Evolutionary conservation across 2,797 vertebrate species (phyloP).

Genomic region (Gymnoscopelus braueri): DNA sequence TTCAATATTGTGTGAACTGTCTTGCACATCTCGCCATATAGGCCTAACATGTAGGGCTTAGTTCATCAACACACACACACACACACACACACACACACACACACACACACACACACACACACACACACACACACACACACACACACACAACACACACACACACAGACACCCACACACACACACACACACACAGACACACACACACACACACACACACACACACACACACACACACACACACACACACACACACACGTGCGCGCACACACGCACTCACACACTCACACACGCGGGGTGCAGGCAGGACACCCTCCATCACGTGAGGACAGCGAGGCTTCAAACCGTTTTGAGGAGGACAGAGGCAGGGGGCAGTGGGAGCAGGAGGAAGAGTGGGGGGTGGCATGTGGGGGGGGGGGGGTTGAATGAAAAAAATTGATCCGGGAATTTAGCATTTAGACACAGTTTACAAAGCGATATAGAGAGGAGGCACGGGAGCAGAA

Average conservation of each 20-base stretch:
- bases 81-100: constrained; percentile 15
- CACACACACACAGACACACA: constrained; percentile 13
- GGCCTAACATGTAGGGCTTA: neutral
- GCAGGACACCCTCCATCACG: constrained; percentile 62
- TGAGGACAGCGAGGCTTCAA: constrained; percentile 73
- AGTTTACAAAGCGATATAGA: constrained; percentile 83
- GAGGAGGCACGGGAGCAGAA: constrained; percentile 64
- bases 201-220: constrained; percentile 21
- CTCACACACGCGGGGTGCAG: constrained; percentile 5
- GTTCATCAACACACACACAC: constrained; percentile 10
- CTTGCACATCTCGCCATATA: no score
- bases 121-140: constrained; percentile 1
- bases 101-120: constrained; percentile 12
- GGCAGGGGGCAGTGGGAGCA: constrained; percentile 63
- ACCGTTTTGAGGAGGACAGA: constrained; percentile 66
- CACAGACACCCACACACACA: constrained; percentile 15
- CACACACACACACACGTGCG: constrained; percentile 3
- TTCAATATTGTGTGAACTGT: constrained; percentile 1
- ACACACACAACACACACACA: constrained; percentile 18
- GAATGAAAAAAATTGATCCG: constrained; percentile 86
- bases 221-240: constrained; percentile 1
- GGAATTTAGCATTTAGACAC: constrained; percentile 88
- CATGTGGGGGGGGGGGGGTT: constrained; percentile 55
- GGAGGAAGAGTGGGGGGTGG: constrained; percentile 45
- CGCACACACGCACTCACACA: constrained; percentile 9